Evolutionary conservation across 2,113 vertebrate species (phyloP), one percentile per base, ranked within the genome.

Genomic region (Paralichthys olivaceus): DNA sequence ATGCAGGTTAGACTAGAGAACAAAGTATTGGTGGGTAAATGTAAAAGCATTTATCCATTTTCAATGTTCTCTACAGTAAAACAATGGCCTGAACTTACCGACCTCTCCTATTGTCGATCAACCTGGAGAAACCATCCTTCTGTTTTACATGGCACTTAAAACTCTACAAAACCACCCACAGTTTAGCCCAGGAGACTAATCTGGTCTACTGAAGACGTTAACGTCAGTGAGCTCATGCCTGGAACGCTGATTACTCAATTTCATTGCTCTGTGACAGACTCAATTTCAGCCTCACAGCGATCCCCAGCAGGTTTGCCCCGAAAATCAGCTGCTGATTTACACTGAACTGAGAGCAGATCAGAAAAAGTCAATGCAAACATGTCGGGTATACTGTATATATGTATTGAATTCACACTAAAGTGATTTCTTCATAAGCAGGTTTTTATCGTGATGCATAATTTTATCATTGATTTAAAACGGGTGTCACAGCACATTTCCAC

Each of bases 401-500:
- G 66, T 69, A 49, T 49, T 59, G 47, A 32, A 63, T 49, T 63
- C 64, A 20, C 49, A 61, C 9, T 6, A 22, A 11, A 15, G 12
- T 5, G 2, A 34, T 37, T 55, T 66, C 43, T 26, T 13, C 9
- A 25, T 37, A 40, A 66, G 7, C 17, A n/a, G 26, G 25, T 55
- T 26, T 63, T 53, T 62, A 67, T 29, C 49, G 20, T 73, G 56
- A 73, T 61, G 63, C 37, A 82, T 34, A 47, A 66, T 69, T 34
- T 22, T 59, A 40, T 73, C 37, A 74, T 62, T 66, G 56, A 80
- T 77, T n/a, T 37, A 34, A 55, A 73, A 69, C 34, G 40, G 29
- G 68, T 60, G 70, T 69, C 54, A 66, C 25, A 64, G 61, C 49
- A 67, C 60, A 17, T 8, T 25, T 51, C 25, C 9, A 43, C 34